Base-by-base conservation (phyloP, 2,113 vertebrate genomes). In the Ceyx cyanopectus region DNA sequence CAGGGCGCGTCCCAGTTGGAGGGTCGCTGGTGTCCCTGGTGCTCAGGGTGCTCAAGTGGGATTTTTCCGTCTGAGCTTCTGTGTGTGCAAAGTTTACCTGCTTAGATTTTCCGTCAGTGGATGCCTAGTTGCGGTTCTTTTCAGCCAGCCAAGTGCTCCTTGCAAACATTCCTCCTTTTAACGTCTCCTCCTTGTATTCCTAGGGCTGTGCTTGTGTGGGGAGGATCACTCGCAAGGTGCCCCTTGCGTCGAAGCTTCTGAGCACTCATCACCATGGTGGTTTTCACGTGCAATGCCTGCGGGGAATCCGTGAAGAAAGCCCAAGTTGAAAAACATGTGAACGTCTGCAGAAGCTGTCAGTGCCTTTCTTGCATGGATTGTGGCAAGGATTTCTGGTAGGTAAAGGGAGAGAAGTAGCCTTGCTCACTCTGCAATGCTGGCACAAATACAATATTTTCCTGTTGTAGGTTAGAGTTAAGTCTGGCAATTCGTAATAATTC, bases 301-400 rank as follows among this genome's bases (percentile, higher is more conserved):
- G 99, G 99, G 1, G 99, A 99, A 22, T 99, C 99, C 5, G 97
- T 99, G 92, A 99, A 99, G 97, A 99, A 99, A 86, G 97, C 96
- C 2, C 99, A 99, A 67, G 99, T 99, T 29, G 99, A 99, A 24
- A 99, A 99, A 79, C 99, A 99, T 2, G 97, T 98, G 61, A 96
- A 87, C 29, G 79, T 97, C 14, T 99, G 99, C 95, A 95, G 98
- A 12, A 97, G 90, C 11, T 99, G 98, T 19, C 94, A 98, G 41
- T 98, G 98, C 74, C 97, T 99, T 20, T 99, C 99, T 5, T 99
- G 99, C 94, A 99, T 99, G 68, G 99, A 99, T 84, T 99, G 99
- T 23, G 99, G 99, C 50, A 98, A 98, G 96, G 99, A 99, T 74
- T 99, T 99, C 97, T 98, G 99, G 99, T 99, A 97, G 68, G 98